A percentile compares a stretch with the other conserved stretches of the same genome.
phyloP scores from a whole-genome alignment of 2,113 vertebrate species.

The Micromys minutus region DNA sequence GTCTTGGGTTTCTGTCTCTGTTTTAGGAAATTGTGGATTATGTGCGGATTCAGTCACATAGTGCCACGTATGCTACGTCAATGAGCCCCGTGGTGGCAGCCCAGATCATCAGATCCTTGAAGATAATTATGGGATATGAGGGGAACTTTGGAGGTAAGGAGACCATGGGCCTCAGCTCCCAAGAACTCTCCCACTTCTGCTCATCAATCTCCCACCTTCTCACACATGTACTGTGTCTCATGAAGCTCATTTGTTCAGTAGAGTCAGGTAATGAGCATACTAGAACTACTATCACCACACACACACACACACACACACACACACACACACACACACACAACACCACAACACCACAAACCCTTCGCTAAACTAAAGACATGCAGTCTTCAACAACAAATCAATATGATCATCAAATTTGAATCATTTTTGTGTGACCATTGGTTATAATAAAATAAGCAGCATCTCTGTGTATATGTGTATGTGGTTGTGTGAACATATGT shows the following conservation, averaged over 20 bases:
- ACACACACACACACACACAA: background rate
- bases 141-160: conserved; percentile 91
- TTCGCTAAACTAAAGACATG: background rate
- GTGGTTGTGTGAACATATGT: background rate
- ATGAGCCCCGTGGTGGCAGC: conserved; percentile 91
- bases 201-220: background rate
- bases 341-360: background rate
- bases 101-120: conserved; percentile 92
- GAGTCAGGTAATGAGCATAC: background rate
- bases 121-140: conserved; percentile 92
- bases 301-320: background rate
- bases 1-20: conserved; percentile 70
- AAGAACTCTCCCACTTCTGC: background rate
- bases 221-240: background rate
- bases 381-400: background rate
- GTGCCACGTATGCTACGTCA: conserved; percentile 90
- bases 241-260: background rate
- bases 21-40: conserved; percentile 93
- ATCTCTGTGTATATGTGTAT: background rate
- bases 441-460: conserved; percentile 15
- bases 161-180: background rate
- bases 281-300: background rate
- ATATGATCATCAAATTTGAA: background rate
- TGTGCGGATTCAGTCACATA: conserved; percentile 92
- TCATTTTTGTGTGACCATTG: background rate